Conservation (phyloP, 2,888 invertebrate genomes). For the Polydesmus complanatus region DNA sequence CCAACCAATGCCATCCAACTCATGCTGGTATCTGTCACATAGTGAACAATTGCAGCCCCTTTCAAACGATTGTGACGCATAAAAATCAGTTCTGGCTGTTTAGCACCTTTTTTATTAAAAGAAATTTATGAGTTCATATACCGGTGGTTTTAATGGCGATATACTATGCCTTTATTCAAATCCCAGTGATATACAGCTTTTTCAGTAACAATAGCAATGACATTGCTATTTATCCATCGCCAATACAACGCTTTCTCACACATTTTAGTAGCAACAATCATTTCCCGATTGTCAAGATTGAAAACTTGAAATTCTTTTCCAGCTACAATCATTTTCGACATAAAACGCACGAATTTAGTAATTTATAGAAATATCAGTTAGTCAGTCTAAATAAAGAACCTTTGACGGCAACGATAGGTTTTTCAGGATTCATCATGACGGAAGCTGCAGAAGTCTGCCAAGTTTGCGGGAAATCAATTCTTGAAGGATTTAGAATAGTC, state of each 20-base stretch:
- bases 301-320: slow-evolving; percentile 24
- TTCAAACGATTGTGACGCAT: slow-evolving; percentile 27
- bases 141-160: no score
- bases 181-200: slow-evolving; percentile 31
- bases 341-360: no score
- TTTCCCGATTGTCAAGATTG: slow-evolving; percentile 28
- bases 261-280: slow-evolving; percentile 27
- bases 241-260: slow-evolving; percentile 28
- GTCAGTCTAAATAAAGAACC: slow-evolving; percentile 21
- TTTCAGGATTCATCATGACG: slow-evolving; percentile 30
- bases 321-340: no score
- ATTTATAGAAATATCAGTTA: neutral
- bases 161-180: slow-evolving; percentile 27
- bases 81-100: slow-evolving; percentile 23
- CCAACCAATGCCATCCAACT: slow-evolving; percentile 32
- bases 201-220: slow-evolving; percentile 31
- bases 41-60: slow-evolving; percentile 31
- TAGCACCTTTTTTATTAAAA: no score
- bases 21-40: slow-evolving; percentile 28
- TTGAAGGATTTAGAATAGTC: slow-evolving; percentile 31
- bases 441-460: slow-evolving; percentile 32
- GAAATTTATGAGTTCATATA: no score
- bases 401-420: slow-evolving; percentile 31
- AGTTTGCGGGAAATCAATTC: slow-evolving; percentile 28
- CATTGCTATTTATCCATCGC: slow-evolving; percentile 31